phyloP scores from a whole-genome alignment of 2,113 vertebrate genomes.

The Stegostoma tigrinum region DNA sequence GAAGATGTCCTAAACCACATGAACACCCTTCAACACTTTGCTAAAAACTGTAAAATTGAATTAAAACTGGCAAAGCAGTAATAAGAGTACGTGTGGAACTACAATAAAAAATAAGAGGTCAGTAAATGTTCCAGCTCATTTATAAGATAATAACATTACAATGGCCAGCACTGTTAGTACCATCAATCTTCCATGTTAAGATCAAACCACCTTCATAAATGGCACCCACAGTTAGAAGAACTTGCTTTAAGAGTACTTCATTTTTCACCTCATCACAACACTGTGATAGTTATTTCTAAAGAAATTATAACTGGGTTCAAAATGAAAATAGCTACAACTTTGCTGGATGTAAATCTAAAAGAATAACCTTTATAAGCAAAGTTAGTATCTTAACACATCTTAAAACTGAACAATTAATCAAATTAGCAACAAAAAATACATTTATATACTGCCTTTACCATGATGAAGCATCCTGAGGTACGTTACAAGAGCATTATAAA shows the following conservation, averaged over 20 bases:
- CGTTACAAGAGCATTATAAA: too few species aligned
- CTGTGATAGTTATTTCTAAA: background rate
- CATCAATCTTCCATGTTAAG: background rate
- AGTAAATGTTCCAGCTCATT: background rate
- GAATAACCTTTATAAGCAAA: background rate
- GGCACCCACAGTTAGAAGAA: background rate
- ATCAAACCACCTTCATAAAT: background rate
- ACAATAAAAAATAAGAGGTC: background rate
- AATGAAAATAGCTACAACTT: background rate
- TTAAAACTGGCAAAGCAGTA: background rate
- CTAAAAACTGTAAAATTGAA: background rate
- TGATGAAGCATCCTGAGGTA: too few species aligned
- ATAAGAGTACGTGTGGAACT: background rate
- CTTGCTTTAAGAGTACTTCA: background rate
- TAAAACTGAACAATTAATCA: background rate
- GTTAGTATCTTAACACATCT: background rate
- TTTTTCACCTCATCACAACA: background rate
- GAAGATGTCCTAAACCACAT: background rate
- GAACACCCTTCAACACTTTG: background rate
- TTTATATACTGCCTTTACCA: too few species aligned
- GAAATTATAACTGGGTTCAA: background rate
- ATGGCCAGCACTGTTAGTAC: background rate
- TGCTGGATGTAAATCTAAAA: background rate
- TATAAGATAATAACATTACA: background rate
- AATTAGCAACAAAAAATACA: too few species aligned